Conservation (phyloP, 2,888 invertebrate genomes). For the Dicycla oo region DNA sequence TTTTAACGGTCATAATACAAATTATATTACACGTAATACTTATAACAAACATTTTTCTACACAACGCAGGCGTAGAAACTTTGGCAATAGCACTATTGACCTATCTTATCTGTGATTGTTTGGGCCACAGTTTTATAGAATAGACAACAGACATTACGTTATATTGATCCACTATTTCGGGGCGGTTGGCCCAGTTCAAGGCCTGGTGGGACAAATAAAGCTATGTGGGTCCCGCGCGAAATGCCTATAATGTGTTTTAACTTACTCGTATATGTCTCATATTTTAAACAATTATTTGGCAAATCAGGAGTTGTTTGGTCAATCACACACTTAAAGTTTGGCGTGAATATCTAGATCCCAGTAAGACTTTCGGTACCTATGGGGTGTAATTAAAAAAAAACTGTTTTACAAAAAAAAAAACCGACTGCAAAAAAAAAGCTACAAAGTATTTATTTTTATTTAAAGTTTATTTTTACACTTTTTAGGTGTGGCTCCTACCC, state of each 20-base stretch:
- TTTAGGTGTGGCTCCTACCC: no score
- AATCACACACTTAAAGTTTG: no score
- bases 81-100: neutral
- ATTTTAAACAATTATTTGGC: no score
- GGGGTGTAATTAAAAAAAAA: no score
- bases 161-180: conserved; percentile 48
- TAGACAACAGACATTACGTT: conserved; percentile 34
- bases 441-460: no score
- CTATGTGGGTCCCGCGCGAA: neutral
- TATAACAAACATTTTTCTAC: neutral
- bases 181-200: conserved; percentile 48
- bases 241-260: neutral
- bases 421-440: no score
- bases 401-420: no score
- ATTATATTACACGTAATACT: neutral
- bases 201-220: conserved; percentile 19
- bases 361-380: no score
- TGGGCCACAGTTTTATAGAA: conserved; percentile 23
- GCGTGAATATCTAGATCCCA: no score
- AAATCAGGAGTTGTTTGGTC: no score
- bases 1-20: neutral
- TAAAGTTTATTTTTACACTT: no score
- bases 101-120: conserved; percentile 1
- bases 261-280: no score
- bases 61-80: conserved; percentile 11